Percentiles rank a stretch among this genome's conserved stretches.
phyloP scores from a whole-genome alignment of 2,113 vertebrate species.

The Catharus bicknelli region DNA sequence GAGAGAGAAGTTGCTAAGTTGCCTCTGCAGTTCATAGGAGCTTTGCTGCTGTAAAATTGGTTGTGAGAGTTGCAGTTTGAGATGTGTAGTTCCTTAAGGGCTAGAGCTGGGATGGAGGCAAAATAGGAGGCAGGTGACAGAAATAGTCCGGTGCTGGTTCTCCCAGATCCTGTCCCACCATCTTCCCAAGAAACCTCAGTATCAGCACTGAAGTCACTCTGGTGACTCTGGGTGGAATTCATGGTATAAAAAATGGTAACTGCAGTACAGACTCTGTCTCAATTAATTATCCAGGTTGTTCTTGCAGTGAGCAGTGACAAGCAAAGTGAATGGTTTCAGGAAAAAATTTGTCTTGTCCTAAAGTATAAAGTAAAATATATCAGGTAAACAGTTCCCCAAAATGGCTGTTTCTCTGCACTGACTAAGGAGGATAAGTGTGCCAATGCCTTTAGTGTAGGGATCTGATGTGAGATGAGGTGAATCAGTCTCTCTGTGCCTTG shows the following conservation, averaged over 20 bases:
- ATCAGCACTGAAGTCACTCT: neutral
- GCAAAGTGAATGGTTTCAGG: neutral
- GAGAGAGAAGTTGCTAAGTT: neutral
- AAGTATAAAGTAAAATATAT: neutral
- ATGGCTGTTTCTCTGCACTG: neutral
- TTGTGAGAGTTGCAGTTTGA: neutral
- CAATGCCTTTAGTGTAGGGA: neutral
- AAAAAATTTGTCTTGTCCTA: neutral
- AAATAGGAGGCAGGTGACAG: neutral
- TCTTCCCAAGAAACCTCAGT: neutral
- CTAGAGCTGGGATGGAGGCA: neutral
- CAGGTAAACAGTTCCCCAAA: neutral
- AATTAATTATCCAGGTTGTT: neutral
- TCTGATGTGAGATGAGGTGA: neutral
- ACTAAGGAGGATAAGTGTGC: neutral
- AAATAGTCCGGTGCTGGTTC: neutral
- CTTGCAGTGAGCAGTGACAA: neutral
- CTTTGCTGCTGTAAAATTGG: neutral
- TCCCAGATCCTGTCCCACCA: neutral
- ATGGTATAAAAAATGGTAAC: neutral
- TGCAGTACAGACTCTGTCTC: neutral
- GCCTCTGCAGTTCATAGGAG: rapidly evolving
- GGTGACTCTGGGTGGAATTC: neutral
- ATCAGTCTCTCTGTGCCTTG: rapidly evolving
- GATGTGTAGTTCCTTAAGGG: neutral